Base-by-base conservation (phyloP, 2,888 invertebrate genomes). In the Cephus rjabovi region DNA sequence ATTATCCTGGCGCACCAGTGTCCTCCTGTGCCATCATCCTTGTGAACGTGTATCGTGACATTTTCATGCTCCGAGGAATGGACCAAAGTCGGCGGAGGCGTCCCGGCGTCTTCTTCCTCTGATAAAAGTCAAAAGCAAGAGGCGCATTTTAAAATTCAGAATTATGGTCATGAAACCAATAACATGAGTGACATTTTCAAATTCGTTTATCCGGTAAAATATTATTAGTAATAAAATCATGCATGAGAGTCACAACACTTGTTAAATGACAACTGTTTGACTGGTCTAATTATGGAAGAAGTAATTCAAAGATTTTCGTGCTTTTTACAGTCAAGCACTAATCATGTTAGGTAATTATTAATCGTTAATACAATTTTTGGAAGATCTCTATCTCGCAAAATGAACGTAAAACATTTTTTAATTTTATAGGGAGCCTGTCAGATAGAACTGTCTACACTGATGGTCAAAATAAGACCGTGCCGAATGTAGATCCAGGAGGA, bases 1-100 rank as follows among this genome's bases (percentile, higher is more conserved):
- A 97, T 94, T 78, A 97, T 93, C 92, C 96, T 96, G 68, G 97
- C 96, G 91, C 96, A 96, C 94, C 96, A 95, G 89, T 96, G 96
- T 56, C 97, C 97, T 73, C 96, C 96, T 30, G 96, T 96, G 73
- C 94, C 94, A 85, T 94, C 95, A 71, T 97, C 96, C 84, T 95
- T 95, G 75, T 96, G 94, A 34, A 96, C 94, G 89, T 97, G 97
- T 88, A 97, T 95, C 86, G 95, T 95, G 80, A 95, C 93, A 91
- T 96, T 96, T 76, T 96, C 96, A 83, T 82, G 85, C 69, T 90
- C 89, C 56, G 82, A 78, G 3, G 86, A 81, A 81, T 85, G 85
- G 40, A 87, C 77, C 76, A 88, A 79, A 71, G 81, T 83, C 79
- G 90, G 88, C 23, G 91, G 89, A 76, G 88, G 88, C 34, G 87